Evolutionary conservation across 2,113 vertebrate species (phyloP).

Genomic region (Ceuthmochares aereus): DNA sequence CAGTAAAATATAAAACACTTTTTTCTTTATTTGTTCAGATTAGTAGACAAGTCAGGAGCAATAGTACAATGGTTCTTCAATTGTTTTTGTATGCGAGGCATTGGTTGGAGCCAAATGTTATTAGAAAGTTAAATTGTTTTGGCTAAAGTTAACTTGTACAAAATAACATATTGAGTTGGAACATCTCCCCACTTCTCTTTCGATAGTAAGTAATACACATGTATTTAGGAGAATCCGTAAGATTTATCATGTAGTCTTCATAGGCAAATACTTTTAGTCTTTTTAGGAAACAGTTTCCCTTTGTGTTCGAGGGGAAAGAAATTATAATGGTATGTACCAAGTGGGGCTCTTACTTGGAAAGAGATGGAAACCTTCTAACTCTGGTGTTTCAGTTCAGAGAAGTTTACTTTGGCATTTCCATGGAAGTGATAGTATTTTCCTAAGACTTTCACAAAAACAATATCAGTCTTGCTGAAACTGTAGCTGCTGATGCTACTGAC

Average conservation of each 20-base stretch:
- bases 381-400: not conserved
- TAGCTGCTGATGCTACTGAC: not conserved
- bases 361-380: not conserved
- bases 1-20: not conserved
- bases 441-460: not conserved
- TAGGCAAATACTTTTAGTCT: not conserved
- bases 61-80: not conserved
- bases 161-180: not conserved
- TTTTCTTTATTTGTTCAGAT: accelerated
- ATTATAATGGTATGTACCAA: not conserved
- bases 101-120: not conserved
- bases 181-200: not conserved
- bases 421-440: not conserved
- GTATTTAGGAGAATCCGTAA: not conserved
- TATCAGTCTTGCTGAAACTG: not conserved
- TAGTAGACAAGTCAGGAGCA: not conserved
- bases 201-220: not conserved
- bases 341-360: not conserved
- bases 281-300: not conserved
- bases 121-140: not conserved
- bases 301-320: not conserved
- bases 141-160: not conserved
- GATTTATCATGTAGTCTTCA: not conserved
- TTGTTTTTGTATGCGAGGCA: not conserved
- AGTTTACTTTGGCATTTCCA: not conserved